phyloP scores from a whole-genome alignment of 2,888 invertebrate species.

The Ligdia adustata region DNA sequence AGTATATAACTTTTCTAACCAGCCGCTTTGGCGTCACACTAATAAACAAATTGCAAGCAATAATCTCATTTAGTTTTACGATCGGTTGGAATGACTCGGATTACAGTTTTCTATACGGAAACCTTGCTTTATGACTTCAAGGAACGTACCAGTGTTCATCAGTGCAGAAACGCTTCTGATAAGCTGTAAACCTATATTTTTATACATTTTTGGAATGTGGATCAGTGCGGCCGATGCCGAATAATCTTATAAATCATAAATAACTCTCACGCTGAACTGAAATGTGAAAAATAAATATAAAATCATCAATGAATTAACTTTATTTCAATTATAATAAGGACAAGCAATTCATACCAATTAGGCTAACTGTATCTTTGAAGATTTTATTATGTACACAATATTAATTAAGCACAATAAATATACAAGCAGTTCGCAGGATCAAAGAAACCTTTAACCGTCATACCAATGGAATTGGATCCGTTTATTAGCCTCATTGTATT shows the following conservation, averaged over 20 bases:
- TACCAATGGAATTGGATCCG: slow-evolving; percentile 21
- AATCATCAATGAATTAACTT: too few relatives aligned
- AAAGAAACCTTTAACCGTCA: slow-evolving; percentile 13
- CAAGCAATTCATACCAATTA: too few relatives aligned
- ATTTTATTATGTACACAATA: too few relatives aligned
- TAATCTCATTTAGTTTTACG: slow-evolving; percentile 28
- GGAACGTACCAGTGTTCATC: slow-evolving; percentile 45
- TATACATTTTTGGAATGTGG: slow-evolving; percentile 19
- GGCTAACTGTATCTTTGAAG: too few relatives aligned
- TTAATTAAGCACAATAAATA: too few relatives aligned
- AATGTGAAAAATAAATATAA: too few relatives aligned
- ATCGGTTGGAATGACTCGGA: slow-evolving; percentile 29
- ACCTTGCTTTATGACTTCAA: slow-evolving; percentile 56
- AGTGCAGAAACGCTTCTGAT: slow-evolving; percentile 56
- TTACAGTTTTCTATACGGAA: slow-evolving; percentile 46
- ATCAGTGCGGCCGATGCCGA: neutral
- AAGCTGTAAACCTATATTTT: slow-evolving; percentile 58
- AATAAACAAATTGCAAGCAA: slow-evolving; percentile 19
- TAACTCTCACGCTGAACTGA: too few relatives aligned
- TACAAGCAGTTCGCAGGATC: slow-evolving; percentile 1
- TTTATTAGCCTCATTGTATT: slow-evolving; percentile 18
- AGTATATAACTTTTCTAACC: slow-evolving; percentile 16
- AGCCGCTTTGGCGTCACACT: slow-evolving; percentile 15
- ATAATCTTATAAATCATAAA: too few relatives aligned
- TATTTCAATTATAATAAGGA: too few relatives aligned